phyloP scores from a whole-genome alignment of 2,113 vertebrate species.

The Cyrtonyx montezumae region DNA sequence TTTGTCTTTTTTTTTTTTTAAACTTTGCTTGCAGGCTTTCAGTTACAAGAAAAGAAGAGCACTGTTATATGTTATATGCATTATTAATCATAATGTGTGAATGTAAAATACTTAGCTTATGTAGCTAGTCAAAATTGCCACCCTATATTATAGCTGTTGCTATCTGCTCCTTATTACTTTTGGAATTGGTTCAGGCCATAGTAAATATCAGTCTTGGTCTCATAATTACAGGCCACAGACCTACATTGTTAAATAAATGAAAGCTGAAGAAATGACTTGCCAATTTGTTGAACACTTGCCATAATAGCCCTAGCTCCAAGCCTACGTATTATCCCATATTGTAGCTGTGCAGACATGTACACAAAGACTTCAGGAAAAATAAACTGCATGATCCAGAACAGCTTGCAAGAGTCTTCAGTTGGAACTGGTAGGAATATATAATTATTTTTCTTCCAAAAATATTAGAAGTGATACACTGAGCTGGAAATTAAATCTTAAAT shows the following conservation, averaged over 20 bases:
- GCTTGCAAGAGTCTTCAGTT: background rate
- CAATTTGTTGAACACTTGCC: background rate
- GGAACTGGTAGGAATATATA: background rate
- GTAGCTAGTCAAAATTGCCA: background rate
- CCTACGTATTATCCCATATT: background rate
- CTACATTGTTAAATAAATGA: background rate
- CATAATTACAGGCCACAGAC: background rate
- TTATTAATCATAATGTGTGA: background rate
- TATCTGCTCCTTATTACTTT: background rate
- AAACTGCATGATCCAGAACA: background rate
- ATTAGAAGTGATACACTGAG: background rate
- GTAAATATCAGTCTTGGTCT: background rate
- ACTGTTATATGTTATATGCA: background rate
- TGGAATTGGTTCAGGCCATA: background rate
- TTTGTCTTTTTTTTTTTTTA: background rate
- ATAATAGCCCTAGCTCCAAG: background rate
- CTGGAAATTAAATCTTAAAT: background rate
- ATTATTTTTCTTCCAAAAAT: background rate
- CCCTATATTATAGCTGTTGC: background rate
- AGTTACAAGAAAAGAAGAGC: background rate
- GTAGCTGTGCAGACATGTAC: background rate
- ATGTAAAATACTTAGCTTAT: background rate
- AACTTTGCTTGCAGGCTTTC: background rate
- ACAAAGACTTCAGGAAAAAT: background rate
- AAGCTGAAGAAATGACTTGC: background rate